Percentiles rank a stretch among this genome's conserved stretches.
Conservation (phyloP, 2,113 vertebrate species). For the Sterrhoptilus dennistouni region DNA sequence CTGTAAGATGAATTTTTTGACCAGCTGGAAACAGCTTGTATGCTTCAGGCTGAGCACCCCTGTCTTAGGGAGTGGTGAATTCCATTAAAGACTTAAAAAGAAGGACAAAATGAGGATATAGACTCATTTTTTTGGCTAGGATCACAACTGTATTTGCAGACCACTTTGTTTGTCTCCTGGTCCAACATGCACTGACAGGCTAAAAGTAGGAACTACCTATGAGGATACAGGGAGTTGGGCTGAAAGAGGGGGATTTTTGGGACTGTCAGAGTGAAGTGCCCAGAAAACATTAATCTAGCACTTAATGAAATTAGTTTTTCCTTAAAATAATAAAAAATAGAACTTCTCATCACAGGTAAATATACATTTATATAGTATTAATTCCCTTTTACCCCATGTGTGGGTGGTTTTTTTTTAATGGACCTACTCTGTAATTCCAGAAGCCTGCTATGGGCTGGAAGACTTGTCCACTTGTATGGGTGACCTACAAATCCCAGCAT, state of each 20-base stretch:
- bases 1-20: not conserved
- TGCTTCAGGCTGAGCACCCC: not conserved
- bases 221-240: not conserved
- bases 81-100: not conserved
- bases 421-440: not conserved
- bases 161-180: not conserved
- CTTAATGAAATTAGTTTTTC: not conserved
- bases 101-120: not conserved
- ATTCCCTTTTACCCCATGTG: not conserved
- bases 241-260: not conserved
- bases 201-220: not conserved
- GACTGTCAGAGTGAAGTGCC: not conserved
- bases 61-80: not conserved
- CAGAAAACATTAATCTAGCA: not conserved
- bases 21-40: constrained; percentile 3
- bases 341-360: not conserved
- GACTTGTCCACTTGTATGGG: accelerated
- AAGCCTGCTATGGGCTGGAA: not conserved
- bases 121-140: not conserved
- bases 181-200: not conserved
- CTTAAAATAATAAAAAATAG: not conserved
- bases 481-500: not conserved
- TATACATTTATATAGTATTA: not conserved
- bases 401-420: too few species aligned
- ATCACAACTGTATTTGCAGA: not conserved